These are phyloP conservation scores for Ditula angustiorana DNA, from an alignment of 2,888 invertebrate genomes.

Conservation along the genomic window DNA sequence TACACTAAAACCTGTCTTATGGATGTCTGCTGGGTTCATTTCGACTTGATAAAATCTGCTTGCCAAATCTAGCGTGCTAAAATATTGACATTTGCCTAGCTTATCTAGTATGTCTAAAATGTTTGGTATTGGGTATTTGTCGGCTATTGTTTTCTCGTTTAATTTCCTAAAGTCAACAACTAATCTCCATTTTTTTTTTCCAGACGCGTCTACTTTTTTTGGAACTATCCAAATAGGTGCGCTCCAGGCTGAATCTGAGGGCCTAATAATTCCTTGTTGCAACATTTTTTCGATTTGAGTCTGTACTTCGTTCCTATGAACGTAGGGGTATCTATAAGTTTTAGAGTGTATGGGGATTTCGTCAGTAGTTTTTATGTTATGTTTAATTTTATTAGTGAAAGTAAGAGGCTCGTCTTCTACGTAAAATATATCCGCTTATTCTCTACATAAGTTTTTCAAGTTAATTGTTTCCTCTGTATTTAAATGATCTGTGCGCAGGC, in stretches of 20 bases:
- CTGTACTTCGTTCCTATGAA: slow-evolving; percentile 27
- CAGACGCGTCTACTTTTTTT: slow-evolving; percentile 13
- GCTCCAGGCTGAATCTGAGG: slow-evolving; percentile 28
- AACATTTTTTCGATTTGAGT: slow-evolving; percentile 42
- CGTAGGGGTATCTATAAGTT: slow-evolving; percentile 30
- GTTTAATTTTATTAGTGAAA: too few relatives aligned
- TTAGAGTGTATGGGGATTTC: slow-evolving; percentile 32
- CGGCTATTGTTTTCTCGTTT: too few relatives aligned
- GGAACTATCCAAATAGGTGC: slow-evolving; percentile 12
- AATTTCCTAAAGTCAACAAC: too few relatives aligned
- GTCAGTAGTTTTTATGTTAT: slow-evolving; percentile 32
- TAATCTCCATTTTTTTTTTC: slow-evolving; percentile 33
- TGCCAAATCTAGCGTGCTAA: slow-evolving; percentile 43
- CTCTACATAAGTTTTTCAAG: background rate
- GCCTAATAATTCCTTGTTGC: too few relatives aligned
- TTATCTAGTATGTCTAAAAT: too few relatives aligned
- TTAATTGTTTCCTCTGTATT: background rate
- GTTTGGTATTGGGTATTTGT: too few relatives aligned
- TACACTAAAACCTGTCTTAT: slow-evolving; percentile 1
- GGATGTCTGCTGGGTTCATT: background rate
- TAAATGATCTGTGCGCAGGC: background rate
- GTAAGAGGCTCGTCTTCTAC: slow-evolving; percentile 39
- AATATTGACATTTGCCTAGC: too few relatives aligned
- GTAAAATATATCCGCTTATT: slow-evolving; percentile 20
- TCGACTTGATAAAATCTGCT: slow-evolving; percentile 41